Base-by-base conservation (phyloP, 2,888 invertebrate species). In the Nymphalis c-album region DNA sequence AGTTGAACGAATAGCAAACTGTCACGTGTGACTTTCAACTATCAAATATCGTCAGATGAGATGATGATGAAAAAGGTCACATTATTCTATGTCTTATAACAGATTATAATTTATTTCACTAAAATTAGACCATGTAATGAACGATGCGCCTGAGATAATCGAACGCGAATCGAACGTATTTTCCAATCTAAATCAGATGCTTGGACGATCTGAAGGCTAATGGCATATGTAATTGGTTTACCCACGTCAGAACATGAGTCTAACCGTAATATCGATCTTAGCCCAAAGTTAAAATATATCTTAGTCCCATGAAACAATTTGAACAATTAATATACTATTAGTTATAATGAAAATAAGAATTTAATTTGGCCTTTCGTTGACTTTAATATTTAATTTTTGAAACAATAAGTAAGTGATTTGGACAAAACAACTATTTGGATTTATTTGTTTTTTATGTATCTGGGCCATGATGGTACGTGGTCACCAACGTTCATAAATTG, bases 141-240 rank as follows among this genome's bases (percentile, higher is more conserved):
- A 40, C 13, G 10, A 40, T 40, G 40, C 40, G 40, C 40, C 40
- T 40, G 40, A 40, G 40, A 40, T 57, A 35, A 57, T 57, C 40
- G 57, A 79, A 78, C 76, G 75, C 74, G 68, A 75, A 74, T 72
- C 74, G 73, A 75, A 76, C 75, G 77, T 76, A 79, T 81, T 81
- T 81, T 78, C 78, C 79, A 75, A 77, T 76, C 76, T 77, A 81
- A 80, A 81, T 83, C 76, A 78, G 82, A 81, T 69, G 76, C 74
- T 73, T 76, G 72, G 64, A 59, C 58, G 70, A 71, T 68, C 71
- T 64, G 71, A 74, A 70, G 71, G 73, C 79, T 78, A 79, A 83
- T 79, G 80, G 83, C 83, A 83, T 84, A 80, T 82, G 71, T 78
- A 85, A 85, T 87, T 80, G 80, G 82, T 80, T 80, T 77, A 76